phyloP scores from a whole-genome alignment of 2,113 vertebrate species.

The Tricholaema leucomelas region DNA sequence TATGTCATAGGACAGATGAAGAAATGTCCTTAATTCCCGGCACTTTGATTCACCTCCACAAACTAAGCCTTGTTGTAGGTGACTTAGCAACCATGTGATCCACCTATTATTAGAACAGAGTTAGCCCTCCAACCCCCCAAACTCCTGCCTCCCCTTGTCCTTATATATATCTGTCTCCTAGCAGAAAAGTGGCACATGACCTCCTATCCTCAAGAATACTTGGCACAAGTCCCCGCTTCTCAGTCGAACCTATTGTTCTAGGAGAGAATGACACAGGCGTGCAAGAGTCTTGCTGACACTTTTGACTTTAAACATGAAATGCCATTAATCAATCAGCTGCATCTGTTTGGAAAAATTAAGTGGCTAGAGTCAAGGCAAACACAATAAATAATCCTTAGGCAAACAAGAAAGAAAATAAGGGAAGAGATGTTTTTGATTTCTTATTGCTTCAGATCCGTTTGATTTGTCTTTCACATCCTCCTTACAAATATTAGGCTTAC shows the following conservation, averaged over 20 bases:
- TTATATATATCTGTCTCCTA: conserved; percentile 77
- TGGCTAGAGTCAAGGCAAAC: conserved; percentile 79
- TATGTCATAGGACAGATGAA: conserved; percentile 69
- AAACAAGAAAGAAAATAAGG: conserved; percentile 66
- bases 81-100: conserved; percentile 78
- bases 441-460: conserved; percentile 64
- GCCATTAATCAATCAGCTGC: conserved; percentile 83
- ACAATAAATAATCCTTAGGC: conserved; percentile 80
- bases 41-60: conserved; percentile 80
- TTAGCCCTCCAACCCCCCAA: conserved; percentile 69
- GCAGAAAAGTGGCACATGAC: conserved; percentile 81
- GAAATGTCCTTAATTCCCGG: conserved; percentile 78
- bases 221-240: conserved; percentile 80
- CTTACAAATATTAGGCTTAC: conserved; percentile 27
- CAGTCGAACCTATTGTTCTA: conserved; percentile 79
- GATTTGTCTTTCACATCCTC: conserved; percentile 44
- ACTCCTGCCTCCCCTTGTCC: conserved; percentile 71
- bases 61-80: conserved; percentile 81
- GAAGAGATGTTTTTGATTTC: conserved; percentile 67
- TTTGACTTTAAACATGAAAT: conserved; percentile 81
- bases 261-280: conserved; percentile 76
- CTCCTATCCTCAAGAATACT: conserved; percentile 83
- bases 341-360: conserved; percentile 85
- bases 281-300: conserved; percentile 83
- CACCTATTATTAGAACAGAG: conserved; percentile 81